Conservation (phyloP, 2,797 vertebrate genomes). For the Numenius phaeopus region DNA sequence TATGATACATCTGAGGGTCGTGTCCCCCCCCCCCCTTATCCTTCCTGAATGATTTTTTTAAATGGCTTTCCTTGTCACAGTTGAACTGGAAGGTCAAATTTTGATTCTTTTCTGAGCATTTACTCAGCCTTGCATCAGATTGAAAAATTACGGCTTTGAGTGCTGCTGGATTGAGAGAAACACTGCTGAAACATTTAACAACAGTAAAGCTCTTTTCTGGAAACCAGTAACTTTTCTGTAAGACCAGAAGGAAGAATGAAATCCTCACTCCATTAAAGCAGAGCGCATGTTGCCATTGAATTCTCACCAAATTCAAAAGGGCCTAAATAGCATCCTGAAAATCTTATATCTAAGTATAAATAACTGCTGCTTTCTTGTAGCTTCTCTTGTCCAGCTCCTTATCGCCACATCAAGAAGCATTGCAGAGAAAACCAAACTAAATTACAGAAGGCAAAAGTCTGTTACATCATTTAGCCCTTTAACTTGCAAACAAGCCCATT, state of each 20-base stretch:
- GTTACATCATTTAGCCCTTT: not conserved
- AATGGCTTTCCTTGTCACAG: not conserved
- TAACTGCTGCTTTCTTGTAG: not conserved
- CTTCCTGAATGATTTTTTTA: not conserved
- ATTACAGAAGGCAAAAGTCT: not conserved
- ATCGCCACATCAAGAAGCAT: not conserved
- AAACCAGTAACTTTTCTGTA: not conserved
- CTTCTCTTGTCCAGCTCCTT: not conserved
- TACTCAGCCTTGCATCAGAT: not conserved
- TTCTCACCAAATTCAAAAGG: not conserved
- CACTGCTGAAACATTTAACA: not conserved
- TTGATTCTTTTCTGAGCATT: not conserved
- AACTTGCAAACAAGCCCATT: not conserved
- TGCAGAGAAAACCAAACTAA: not conserved
- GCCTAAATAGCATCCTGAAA: not conserved
- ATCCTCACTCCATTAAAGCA: not conserved
- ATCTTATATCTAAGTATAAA: not conserved
- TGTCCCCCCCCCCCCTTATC: accelerated
- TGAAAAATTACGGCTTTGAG: not conserved
- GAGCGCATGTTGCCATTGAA: not conserved
- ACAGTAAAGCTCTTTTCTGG: not conserved
- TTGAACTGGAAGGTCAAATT: not conserved
- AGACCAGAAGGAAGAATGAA: not conserved
- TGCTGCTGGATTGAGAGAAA: not conserved
- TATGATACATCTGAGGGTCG: not conserved